Conservation (phyloP, 2,113 vertebrate species). For the Callithrix jacchus region DNA sequence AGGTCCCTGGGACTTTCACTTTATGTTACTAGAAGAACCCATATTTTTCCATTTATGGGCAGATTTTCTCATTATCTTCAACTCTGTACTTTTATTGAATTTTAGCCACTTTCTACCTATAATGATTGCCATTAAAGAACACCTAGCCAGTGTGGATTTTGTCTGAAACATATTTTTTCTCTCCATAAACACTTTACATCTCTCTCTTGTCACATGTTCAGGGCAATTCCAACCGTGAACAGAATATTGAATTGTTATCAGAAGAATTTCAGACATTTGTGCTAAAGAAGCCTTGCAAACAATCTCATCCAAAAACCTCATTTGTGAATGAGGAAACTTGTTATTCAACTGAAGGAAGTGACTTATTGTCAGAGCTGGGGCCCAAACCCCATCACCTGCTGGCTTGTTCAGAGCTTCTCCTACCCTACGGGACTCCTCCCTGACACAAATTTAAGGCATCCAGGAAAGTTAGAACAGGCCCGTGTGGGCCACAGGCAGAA, state of each 20-base stretch:
- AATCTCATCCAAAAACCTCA: neutral
- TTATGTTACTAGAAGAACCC: neutral
- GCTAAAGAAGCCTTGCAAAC: neutral
- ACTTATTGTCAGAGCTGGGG: neutral
- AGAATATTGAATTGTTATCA: neutral
- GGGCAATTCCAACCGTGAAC: neutral
- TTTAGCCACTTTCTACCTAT: neutral
- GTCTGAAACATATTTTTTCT: neutral
- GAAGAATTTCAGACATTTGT: neutral
- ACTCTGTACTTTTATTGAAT: neutral
- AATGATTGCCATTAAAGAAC: neutral
- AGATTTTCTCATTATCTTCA: neutral
- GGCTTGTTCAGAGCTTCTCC: neutral
- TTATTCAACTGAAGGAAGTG: neutral
- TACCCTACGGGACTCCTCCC: neutral
- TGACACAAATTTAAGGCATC: neutral
- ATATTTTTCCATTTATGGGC: neutral
- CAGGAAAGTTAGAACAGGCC: neutral
- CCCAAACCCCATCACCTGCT: neutral
- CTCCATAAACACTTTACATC: neutral
- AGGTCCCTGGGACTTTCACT: neutral
- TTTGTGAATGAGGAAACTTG: neutral
- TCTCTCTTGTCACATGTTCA: neutral
- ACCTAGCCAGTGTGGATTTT: neutral
- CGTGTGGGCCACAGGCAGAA: neutral